Evolutionary conservation across 1,140 invertebrate genomes (phyloP), one percentile per base, ranked within the genome.

Genomic region (Ladona fulva): DNA sequence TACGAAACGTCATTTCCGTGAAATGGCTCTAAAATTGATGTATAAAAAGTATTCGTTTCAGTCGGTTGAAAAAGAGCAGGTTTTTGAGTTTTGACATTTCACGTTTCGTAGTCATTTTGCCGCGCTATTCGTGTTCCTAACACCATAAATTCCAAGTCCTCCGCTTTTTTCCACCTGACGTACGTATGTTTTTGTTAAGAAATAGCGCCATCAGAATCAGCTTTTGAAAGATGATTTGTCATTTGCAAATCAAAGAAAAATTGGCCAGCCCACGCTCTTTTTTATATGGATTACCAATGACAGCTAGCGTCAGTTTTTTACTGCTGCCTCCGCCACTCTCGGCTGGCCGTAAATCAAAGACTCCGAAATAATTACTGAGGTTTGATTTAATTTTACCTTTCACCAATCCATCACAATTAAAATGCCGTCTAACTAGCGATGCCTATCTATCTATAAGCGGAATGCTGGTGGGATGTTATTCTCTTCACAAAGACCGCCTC

Each of bases 231-330:
- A 66, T 66, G n/a, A 66, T 66, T 66, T 66, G 52, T 66, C 52
- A 66, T 66, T 66, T 66, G 52, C 16, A 22, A 66, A 66, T 66
- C n/a, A 66, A 66, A 66, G 52, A 66, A 66, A 66, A 66, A 66
- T 37, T 66, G 52, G n/a, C 52, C 52, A 6, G 52, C 14, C 52
- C 52, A 66, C 14, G 52, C 16, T 16, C n/a, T 16, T 66, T 66
- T 66, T 66, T 37, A 37, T 22, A 66, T 22, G 52, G 16, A 66
- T 22, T 66, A 66, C 52, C 52, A 22, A 22, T 66, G 52, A 66
- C 14, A 66, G 16, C 52, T 6, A 66, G 16, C 52, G 52, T 66
- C 52, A 16, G 52, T 19, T 66, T 66, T 66, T 66, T 66, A 66
- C n/a, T 12, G n/a, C 52, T 12, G 5, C 52, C 52, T 66, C 16